These are phyloP conservation scores for Troides oblongomaculatus DNA, from an alignment of 2,888 invertebrate species.

Conservation along the genomic window DNA sequence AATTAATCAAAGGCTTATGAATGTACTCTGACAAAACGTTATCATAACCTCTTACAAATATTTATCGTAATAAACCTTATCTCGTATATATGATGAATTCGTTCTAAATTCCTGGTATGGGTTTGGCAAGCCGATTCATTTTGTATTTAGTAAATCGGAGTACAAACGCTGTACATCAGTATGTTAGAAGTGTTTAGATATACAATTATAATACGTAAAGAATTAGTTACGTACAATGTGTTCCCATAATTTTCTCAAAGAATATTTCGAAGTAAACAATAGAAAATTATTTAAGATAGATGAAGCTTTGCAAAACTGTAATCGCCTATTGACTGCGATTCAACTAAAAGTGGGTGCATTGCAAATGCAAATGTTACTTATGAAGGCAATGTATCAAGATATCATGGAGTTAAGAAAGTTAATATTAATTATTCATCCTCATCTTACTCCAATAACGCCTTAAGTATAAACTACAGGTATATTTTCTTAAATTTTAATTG, in stretches of 20 bases:
- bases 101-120: conserved; percentile 13
- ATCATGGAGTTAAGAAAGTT: conserved; percentile 59
- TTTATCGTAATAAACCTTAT: conserved; percentile 23
- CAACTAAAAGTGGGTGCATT: conserved; percentile 54
- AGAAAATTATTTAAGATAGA: conserved; percentile 47
- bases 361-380: conserved; percentile 49
- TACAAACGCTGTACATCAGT: background rate
- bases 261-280: conserved; percentile 44
- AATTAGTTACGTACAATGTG: conserved; percentile 11
- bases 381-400: conserved; percentile 52
- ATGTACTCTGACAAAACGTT: background rate
- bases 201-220: background rate
- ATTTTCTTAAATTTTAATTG: too few species aligned
- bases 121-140: conserved; percentile 3
- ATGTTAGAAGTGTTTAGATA: background rate
- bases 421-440: conserved; percentile 48
- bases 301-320: conserved; percentile 44
- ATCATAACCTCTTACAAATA: conserved; percentile 15
- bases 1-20: too few species aligned
- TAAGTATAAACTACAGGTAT: conserved; percentile 22
- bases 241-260: conserved; percentile 37
- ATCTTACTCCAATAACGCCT: conserved; percentile 39
- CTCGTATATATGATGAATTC: conserved; percentile 18
- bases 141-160: background rate
- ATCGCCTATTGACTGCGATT: conserved; percentile 43